Percentiles rank a stretch among this genome's conserved stretches.
These are phyloP conservation scores for Margaritifera margaritifera DNA, from an alignment of 2,888 invertebrate species.

Conservation along the genomic window DNA sequence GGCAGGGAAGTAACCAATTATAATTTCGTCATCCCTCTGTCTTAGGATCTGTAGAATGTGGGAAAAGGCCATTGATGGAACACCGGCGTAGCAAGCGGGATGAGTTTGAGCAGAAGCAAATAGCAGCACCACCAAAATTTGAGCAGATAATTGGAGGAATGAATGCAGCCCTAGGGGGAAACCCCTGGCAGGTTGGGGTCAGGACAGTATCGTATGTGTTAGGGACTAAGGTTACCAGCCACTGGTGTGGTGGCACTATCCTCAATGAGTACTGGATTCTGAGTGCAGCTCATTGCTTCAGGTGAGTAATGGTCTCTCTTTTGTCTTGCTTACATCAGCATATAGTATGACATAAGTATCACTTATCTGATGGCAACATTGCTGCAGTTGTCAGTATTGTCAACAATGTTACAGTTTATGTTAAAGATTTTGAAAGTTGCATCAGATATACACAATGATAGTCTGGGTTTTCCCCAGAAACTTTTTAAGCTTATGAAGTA, in stretches of 20 bases:
- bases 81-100: constrained; percentile 33
- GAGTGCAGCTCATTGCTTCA: constrained; percentile 70
- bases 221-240: constrained; percentile 21
- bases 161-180: constrained; percentile 56
- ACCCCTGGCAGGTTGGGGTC: constrained; percentile 68
- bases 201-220: constrained; percentile 14
- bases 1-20: not conserved
- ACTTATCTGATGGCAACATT: no score
- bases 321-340: no score
- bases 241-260: constrained; percentile 67
- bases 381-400: no score
- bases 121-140: constrained; percentile 29
- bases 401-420: no score
- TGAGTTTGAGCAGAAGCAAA: constrained; percentile 21
- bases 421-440: no score
- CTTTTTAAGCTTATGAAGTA: no score
- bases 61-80: constrained; percentile 36
- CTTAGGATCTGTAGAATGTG: constrained; percentile 20
- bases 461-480: no score
- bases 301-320: constrained; percentile 17
- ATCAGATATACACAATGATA: no score
- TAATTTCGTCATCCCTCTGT: not conserved
- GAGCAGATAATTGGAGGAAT: constrained; percentile 60
- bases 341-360: no score
- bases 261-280: constrained; percentile 65